Conservation (phyloP, 1,140 invertebrate genomes). For the Reticulitermes speratus region DNA sequence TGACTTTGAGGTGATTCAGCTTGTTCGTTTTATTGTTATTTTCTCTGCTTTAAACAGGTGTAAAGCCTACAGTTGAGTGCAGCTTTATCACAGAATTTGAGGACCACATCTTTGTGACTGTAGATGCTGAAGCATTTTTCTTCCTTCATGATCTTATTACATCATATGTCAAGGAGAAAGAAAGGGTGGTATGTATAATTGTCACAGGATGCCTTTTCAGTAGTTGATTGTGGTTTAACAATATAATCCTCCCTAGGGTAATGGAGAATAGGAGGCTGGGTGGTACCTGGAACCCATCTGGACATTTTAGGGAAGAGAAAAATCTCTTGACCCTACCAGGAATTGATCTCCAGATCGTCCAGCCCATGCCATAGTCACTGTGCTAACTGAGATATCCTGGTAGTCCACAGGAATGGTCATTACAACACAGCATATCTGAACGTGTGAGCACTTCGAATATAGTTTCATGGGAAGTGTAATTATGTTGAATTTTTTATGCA, state of each 20-base stretch:
- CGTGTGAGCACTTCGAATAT: too few relatives aligned
- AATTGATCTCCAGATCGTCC: too few relatives aligned
- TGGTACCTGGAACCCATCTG: too few relatives aligned
- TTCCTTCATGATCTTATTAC: conserved; percentile 96
- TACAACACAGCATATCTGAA: too few relatives aligned
- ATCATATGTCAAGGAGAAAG: conserved; percentile 91
- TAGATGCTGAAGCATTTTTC: conserved; percentile 96
- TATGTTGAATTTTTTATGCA: not conserved
- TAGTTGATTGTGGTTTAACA: not conserved
- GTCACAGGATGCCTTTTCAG: not conserved
- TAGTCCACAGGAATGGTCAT: too few relatives aligned
- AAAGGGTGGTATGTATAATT: conserved; percentile 67
- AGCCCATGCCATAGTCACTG: too few relatives aligned
- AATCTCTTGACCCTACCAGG: too few relatives aligned
- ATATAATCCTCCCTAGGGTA: not conserved
- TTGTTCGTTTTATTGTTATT: too few relatives aligned
- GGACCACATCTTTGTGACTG: conserved; percentile 96
- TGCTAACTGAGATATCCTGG: too few relatives aligned
- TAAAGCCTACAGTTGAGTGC: conserved; percentile 88
- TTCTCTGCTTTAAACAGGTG: conserved; percentile 53
- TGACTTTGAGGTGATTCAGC: too few relatives aligned
- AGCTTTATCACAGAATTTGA: conserved; percentile 98
- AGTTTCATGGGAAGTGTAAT: too few relatives aligned
- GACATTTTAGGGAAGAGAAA: not conserved
- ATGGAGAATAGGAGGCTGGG: too few relatives aligned